Base-by-base conservation (phyloP, 92 coral and sea anemone genomes). In the Epizoanthus ramosus region DNA sequence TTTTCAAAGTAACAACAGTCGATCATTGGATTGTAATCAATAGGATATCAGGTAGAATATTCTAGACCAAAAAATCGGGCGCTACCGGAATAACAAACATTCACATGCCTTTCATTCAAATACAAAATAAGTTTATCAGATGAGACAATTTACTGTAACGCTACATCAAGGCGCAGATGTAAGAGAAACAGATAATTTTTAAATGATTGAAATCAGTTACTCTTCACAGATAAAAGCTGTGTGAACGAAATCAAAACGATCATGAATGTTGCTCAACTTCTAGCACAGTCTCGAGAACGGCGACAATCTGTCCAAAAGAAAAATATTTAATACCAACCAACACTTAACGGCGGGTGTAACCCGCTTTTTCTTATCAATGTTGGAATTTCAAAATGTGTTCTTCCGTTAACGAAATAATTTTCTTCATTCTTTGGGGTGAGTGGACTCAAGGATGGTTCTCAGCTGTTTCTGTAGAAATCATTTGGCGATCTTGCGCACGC, bases 101-200 rank as follows among this genome's bases (percentile, higher is more conserved):
- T 73, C 71, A 2, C 57, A 57, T 75, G 68, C 19, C 80, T 74
- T 56, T 54, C 64, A 47, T 0, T 47, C 15, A 47, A 47, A 47
- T 47, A 47, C 9, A 47, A 47, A 19, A 74, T 43, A 14, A 15
- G 22, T 6, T 75, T 75, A 75, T 57, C 68, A 57, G 67, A 57
- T 75, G 63, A 57, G 54, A 57, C 8, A 57, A 56, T 57, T 75
- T 57, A 22, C 12, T 39, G 66, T 19, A 47, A 3, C 4, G 17
- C 58, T 18, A 75, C 47, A 75, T 57, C 67, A 31, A 75, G 64
- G 67, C 80, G 23, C n/a, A 54, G 53, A 31, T 75, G 53, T 31
- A 17, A 31, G 67, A 57, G 60, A 75, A 75, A 57, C 68, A 57
- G 80, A 75, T 54, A 41, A 28, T 28, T 28, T 28, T 74, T 43